phyloP scores from a whole-genome alignment of 2,113 vertebrate species.

The Axis porcinus region DNA sequence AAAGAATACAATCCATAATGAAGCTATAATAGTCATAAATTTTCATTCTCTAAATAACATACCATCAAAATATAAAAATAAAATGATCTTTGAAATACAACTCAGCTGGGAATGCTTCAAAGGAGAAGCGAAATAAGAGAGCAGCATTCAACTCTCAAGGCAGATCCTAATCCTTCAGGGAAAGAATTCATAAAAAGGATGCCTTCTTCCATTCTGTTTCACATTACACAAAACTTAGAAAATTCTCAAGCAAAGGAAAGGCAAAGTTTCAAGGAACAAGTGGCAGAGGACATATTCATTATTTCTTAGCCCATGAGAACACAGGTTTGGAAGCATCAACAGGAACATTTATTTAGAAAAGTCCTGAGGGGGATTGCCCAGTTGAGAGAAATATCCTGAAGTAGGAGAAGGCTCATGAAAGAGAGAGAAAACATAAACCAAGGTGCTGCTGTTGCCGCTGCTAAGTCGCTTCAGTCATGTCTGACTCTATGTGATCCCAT shows the following conservation, averaged over 20 bases:
- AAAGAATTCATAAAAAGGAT: neutral
- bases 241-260: neutral
- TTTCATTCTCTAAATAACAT: constrained; percentile 27
- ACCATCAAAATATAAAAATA: constrained; percentile 16
- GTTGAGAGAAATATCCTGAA: neutral
- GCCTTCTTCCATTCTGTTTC: neutral
- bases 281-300: neutral
- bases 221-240: neutral
- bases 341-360: constrained; percentile 23
- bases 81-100: constrained; percentile 9
- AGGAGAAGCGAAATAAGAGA: neutral
- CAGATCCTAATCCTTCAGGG: neutral
- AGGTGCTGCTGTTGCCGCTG: neutral
- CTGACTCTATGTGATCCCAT: neutral
- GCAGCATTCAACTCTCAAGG: neutral
- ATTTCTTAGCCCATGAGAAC: neutral
- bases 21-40: neutral
- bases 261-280: neutral
- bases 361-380: neutral
- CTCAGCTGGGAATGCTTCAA: neutral
- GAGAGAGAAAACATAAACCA: neutral
- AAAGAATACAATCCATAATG: neutral
- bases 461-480: neutral
- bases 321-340: neutral
- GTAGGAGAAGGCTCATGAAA: neutral